Evolutionary conservation across 2,797 vertebrate species (phyloP).

Genomic region (Coluber constrictor): DNA sequence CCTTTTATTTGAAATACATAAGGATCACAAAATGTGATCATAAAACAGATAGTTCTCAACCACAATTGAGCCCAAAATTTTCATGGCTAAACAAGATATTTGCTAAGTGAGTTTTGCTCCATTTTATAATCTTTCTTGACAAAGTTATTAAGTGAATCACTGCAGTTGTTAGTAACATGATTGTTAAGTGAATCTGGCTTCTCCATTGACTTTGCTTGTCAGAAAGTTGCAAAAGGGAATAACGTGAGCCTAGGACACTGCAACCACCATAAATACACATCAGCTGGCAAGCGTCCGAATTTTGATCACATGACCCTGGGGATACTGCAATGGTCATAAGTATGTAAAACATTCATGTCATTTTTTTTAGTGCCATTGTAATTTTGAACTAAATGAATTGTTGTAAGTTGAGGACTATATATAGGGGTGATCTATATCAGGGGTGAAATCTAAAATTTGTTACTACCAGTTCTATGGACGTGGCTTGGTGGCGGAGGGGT

Average conservation of each 20-base stretch:
- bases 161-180: neutral
- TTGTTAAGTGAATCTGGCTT: neutral
- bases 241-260: neutral
- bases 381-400: neutral
- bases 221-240: neutral
- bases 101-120: neutral
- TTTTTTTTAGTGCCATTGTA: neutral
- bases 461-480: too few relatives aligned
- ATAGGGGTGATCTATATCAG: too few relatives aligned
- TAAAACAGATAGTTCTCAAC: conserved; percentile 26
- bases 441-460: too few relatives aligned
- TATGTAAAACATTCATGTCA: neutral
- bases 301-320: neutral
- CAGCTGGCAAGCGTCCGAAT: neutral
- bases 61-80: neutral
- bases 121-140: neutral
- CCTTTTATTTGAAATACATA: conserved; percentile 38
- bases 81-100: neutral
- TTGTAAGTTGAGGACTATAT: neutral
- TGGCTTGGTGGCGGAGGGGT: too few relatives aligned
- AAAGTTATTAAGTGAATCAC: neutral
- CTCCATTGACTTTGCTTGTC: neutral
- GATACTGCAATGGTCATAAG: neutral
- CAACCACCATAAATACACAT: neutral
- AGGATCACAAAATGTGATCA: conserved; percentile 46